A percentile compares a stretch with the other conserved stretches of the same genome.
Conservation (phyloP, 2,113 vertebrate species). For the Aythya baeri region DNA sequence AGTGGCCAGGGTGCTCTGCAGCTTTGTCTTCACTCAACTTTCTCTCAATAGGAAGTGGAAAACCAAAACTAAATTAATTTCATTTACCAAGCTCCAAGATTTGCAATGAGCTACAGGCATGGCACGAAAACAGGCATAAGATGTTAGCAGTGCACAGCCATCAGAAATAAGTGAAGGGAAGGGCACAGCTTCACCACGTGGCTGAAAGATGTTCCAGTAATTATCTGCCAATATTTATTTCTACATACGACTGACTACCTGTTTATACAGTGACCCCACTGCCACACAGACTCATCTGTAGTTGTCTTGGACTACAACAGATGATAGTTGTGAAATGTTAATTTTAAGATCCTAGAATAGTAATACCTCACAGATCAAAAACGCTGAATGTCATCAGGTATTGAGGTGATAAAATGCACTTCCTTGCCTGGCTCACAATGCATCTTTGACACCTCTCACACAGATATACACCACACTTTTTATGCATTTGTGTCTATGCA, state of each 20-base stretch:
- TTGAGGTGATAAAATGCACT: background rate
- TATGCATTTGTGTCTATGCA: background rate
- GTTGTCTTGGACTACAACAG: background rate
- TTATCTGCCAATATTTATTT: background rate
- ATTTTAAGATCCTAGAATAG: background rate
- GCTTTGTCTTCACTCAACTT: background rate
- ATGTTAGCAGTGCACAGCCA: background rate
- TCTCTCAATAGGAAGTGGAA: background rate
- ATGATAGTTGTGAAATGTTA: background rate
- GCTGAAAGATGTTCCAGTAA: background rate
- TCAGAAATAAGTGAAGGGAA: background rate
- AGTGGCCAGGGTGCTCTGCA: background rate
- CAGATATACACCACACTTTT: background rate
- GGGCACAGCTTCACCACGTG: background rate
- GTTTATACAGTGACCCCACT: background rate
- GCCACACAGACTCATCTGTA: background rate
- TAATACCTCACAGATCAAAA: background rate
- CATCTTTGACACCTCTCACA: background rate
- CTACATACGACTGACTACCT: background rate
- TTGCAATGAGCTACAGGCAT: background rate
- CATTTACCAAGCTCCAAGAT: background rate
- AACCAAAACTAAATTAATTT: accelerated
- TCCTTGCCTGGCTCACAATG: background rate
- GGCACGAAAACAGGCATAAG: background rate
- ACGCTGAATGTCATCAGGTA: background rate